Evolutionary conservation across 2,113 vertebrate species (phyloP), one percentile per base, ranked within the genome.

Genomic region (Elgaria multicarinata): DNA sequence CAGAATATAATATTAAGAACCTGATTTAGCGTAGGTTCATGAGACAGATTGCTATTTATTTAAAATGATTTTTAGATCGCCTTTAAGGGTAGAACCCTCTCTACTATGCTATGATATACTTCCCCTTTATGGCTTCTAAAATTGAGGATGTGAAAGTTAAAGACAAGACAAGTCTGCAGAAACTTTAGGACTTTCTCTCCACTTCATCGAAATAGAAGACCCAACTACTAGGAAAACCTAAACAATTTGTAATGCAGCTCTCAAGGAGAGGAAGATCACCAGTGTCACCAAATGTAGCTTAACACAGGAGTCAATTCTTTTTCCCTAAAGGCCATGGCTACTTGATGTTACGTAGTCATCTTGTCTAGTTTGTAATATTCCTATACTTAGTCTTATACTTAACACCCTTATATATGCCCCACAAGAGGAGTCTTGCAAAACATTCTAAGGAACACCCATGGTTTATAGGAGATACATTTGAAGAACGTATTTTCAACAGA

Each of bases 141-240:
- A 71, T 50, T 77, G 33, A 76, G 42, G 72, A 53, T 89, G 71
- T 89, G 88, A 83, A 89, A 77, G n/a, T 42, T n/a, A 13, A 26
- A 81, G 46, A 50, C 8, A 26, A 81, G 46, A 50, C 8, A 62
- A 53, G 42, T 4, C 14, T 58, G 76, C 39, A 81, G 66, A 71
- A 7, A 16, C 64, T 74, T 81, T 55, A 42, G 62, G 46, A 55
- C 44, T 67, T 58, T 69, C 71, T 39, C 16, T 16, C 58, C 55
- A 89, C 36, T 50, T 50, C 46, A 83, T 46, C 28, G 20, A 2
- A 53, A 53, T 0, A 22, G 14, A 53, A 1, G 1, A 39, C n/a
- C 36, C 42, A 76, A 28, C 26, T 76, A 42, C n/a, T 58, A 81
- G 22, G n/a, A 81, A 50, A 50, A 14, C 69, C 6, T 53, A 26